These are phyloP conservation scores for Cacatua alba DNA, from an alignment of 2,113 vertebrate genomes.

Conservation along the genomic window DNA sequence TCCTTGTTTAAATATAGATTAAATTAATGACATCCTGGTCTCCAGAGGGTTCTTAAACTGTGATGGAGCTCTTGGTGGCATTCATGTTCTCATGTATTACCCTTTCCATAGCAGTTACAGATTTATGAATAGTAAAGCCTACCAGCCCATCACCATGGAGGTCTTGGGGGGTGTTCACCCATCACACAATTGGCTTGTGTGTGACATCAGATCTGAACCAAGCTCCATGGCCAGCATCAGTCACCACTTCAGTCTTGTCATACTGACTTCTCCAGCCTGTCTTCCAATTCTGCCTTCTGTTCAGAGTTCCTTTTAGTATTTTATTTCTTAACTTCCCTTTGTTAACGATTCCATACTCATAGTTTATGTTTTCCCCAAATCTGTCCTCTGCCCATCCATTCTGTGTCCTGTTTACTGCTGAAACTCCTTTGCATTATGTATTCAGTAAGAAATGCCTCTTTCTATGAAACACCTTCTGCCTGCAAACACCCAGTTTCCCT, in stretches of 20 bases:
- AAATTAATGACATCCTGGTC: neutral
- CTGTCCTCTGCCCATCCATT: neutral
- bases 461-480: slow-evolving; percentile 17
- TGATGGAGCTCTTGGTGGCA: neutral
- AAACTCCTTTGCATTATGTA: slow-evolving; percentile 32
- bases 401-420: slow-evolving; percentile 11
- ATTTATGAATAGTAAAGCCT: neutral
- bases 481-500: slow-evolving; percentile 47
- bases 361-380: neutral
- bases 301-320: neutral
- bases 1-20: neutral
- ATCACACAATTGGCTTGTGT: neutral
- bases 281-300: neutral
- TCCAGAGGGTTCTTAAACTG: neutral
- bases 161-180: neutral
- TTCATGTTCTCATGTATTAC: neutral
- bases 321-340: neutral
- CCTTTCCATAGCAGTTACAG: neutral
- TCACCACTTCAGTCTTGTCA: neutral
- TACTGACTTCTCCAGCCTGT: neutral
- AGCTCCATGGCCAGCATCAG: neutral
- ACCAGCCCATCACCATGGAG: neutral
- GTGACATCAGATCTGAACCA: neutral
- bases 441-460: slow-evolving; percentile 37
- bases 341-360: neutral